Conservation (phyloP, 2,888 invertebrate genomes). For the Vanessa cardui region DNA sequence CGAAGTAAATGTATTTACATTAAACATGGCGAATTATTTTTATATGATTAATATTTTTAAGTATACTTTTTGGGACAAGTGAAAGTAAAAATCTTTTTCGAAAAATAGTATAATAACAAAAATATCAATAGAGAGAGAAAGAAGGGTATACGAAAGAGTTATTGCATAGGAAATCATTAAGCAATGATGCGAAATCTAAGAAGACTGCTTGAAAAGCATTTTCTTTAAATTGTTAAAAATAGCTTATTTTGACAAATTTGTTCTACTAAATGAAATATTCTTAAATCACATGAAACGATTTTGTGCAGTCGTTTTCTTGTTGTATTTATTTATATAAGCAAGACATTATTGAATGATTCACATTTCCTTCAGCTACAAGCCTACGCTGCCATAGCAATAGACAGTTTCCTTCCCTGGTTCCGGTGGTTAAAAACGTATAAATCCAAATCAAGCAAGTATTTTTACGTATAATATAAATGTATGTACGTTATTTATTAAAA, state of each 20-base stretch:
- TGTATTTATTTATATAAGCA: background rate
- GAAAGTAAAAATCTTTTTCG: constrained; percentile 21
- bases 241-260: background rate
- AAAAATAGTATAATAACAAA: constrained; percentile 43
- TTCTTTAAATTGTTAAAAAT: constrained; percentile 11
- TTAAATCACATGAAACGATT: background rate
- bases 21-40: too few relatives aligned
- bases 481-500: too few relatives aligned
- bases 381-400: constrained; percentile 14
- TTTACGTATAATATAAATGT: background rate
- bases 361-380: constrained; percentile 24
- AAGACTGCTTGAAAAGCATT: constrained; percentile 40
- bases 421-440: constrained; percentile 8
- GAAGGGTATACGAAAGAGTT: too few relatives aligned
- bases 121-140: constrained; percentile 39
- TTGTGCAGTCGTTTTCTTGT: background rate
- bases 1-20: background rate
- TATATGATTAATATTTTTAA: constrained; percentile 24
- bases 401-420: constrained; percentile 25
- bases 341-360: constrained; percentile 19
- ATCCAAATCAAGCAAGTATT: background rate
- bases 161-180: constrained; percentile 45
- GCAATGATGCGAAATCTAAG: constrained; percentile 44
- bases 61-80: constrained; percentile 27
- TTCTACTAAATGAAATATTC: background rate